Percentiles rank a stretch among this genome's conserved stretches.
phyloP scores from a whole-genome alignment of 2,888 invertebrate genomes.

The Cheilosia urbana region DNA sequence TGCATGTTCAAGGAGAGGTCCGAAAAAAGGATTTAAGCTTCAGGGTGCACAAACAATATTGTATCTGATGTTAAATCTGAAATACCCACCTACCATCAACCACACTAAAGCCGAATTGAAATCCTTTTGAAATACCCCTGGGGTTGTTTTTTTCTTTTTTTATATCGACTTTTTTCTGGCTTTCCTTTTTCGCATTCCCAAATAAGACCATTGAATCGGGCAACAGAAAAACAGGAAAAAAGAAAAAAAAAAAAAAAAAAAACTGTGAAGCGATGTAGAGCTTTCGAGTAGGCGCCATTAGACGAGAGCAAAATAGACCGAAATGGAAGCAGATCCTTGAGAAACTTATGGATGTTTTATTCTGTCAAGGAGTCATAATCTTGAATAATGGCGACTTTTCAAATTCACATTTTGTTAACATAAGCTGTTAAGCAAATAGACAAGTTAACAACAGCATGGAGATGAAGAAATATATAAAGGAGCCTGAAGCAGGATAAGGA shows the following conservation, averaged over 20 bases:
- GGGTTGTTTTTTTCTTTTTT: conserved; percentile 59
- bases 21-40: background rate
- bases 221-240: background rate
- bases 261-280: conserved; percentile 11
- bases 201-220: conserved; percentile 36
- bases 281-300: conserved; percentile 44
- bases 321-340: conserved; percentile 62
- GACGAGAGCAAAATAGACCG: conserved; percentile 8
- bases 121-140: conserved; percentile 44
- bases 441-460: conserved; percentile 73
- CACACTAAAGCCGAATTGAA: conserved; percentile 39
- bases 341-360: conserved; percentile 70
- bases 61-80: conserved; percentile 23
- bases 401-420: conserved; percentile 75
- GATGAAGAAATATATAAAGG: conserved; percentile 24
- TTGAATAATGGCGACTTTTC: conserved; percentile 74
- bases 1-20: conserved; percentile 3
- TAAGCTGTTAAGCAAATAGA: conserved; percentile 74
- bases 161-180: conserved; percentile 30
- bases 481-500: conserved; percentile 9
- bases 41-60: conserved; percentile 34
- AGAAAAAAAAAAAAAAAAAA: conserved; percentile 42
- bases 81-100: conserved; percentile 13
- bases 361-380: conserved; percentile 72
- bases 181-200: conserved; percentile 15